Conservation (phyloP, 2,797 vertebrate species). For the Coracias cyanogaster region DNA sequence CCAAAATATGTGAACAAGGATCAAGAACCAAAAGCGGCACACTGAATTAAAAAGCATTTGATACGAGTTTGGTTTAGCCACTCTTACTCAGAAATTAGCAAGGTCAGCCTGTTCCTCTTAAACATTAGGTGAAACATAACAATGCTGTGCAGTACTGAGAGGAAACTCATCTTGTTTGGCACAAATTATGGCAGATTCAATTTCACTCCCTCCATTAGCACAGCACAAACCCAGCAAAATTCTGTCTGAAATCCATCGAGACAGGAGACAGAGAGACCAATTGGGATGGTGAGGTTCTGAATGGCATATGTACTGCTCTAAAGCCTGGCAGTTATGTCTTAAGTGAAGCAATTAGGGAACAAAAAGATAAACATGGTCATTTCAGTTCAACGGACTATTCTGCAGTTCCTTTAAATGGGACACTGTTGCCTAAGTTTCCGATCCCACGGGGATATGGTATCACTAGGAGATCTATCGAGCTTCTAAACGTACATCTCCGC, state of each 20-base stretch:
- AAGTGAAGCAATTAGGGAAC: neutral
- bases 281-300: neutral
- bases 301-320: neutral
- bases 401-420: neutral
- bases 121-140: neutral
- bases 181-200: neutral
- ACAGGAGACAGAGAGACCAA: neutral
- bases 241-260: neutral
- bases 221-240: neutral
- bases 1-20: fast-evolving
- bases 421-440: neutral
- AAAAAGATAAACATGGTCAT: neutral
- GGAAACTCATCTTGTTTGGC: neutral
- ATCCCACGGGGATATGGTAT: neutral
- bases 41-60: neutral
- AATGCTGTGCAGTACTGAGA: neutral
- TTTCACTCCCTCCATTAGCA: neutral
- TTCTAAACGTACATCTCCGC: neutral
- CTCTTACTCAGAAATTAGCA: neutral
- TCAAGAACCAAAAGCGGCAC: neutral
- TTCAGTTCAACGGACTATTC: neutral
- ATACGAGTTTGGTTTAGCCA: neutral
- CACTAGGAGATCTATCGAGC: neutral
- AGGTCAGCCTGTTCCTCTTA: neutral
- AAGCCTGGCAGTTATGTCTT: neutral